Base-by-base conservation (phyloP, 2,888 invertebrate genomes). In the Hypena proboscidalis region DNA sequence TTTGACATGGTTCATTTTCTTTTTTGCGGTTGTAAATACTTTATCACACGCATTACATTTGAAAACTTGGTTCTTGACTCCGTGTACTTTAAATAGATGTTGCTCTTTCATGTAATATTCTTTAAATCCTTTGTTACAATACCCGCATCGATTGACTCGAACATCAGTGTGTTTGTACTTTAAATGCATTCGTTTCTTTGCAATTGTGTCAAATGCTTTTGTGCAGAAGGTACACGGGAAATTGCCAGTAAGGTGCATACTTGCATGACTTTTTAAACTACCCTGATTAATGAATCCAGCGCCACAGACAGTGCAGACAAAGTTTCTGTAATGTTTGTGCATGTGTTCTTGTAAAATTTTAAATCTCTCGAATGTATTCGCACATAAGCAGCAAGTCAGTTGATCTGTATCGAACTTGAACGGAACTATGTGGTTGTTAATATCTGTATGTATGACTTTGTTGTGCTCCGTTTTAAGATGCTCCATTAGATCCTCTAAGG, bases 191-290 rank as follows among this genome's bases (percentile, higher is more conserved):
- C 77, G 77, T 42, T 80, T 71, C 19, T 84, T 85, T 2, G 77
- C 67, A 0, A 74, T 63, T 0, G 85, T 89, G 4, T 85, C 79
- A 34, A 90, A 92, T 0, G 80, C 67, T 50, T 85, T 83, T 0
- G 76, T 56, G 44, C 91, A 92, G 4, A 61, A 56, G n/a, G 57
- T 49, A 44, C 85, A 85, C 1, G 58, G 39, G 40, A 74, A 83
- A 0, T 58, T 39, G 0, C 82, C 80, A 2, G 58, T 59, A 8
- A 73, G 60, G 39, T 84, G 82, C 0, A 58, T 70, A 3, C 60
- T 51, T 0, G 48, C 58, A 31, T 84, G 85, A 3, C 60, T 67
- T 0, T 46, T 39, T 1, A 80, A 39, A 8, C 70, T 70, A 1
- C 57, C 56, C 1, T 61, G 63, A 15, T 70, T 78, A 0, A 83